Evolutionary conservation across 1,140 invertebrate genomes (phyloP).

Genomic region (Drosophila albomicans): DNA sequence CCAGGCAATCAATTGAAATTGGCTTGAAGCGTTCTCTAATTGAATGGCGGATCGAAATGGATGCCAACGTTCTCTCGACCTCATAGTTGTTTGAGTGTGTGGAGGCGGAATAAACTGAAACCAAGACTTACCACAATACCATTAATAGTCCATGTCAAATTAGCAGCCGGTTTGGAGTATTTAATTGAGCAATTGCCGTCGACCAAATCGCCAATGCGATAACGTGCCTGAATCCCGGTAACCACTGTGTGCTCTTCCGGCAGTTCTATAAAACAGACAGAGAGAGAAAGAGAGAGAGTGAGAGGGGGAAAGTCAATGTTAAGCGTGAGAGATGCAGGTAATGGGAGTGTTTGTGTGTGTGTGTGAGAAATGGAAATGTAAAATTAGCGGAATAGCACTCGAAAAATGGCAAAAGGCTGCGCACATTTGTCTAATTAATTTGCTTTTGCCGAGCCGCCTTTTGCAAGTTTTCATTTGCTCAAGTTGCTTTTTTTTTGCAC

Average conservation of each 20-base stretch:
- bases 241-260: slow-evolving; percentile 89
- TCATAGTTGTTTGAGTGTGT: neutral
- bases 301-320: neutral
- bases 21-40: slow-evolving; percentile 54
- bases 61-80: neutral
- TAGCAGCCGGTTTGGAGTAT: slow-evolving; percentile 92
- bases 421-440: slow-evolving; percentile 82
- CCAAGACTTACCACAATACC: slow-evolving; percentile 88
- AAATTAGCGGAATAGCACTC: slow-evolving; percentile 63
- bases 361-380: slow-evolving; percentile 66
- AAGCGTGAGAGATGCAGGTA: neutral
- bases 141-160: slow-evolving; percentile 94
- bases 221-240: slow-evolving; percentile 89
- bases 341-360: neutral
- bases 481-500: slow-evolving; percentile 23
- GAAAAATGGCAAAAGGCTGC: slow-evolving; percentile 35
- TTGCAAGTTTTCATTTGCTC: slow-evolving; percentile 33
- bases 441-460: slow-evolving; percentile 52
- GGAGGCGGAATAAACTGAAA: slow-evolving; percentile 53
- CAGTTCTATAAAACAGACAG: slow-evolving; percentile 86
- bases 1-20: slow-evolving; percentile 67
- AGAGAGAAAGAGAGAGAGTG: slow-evolving; percentile 25
- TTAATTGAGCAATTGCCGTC: slow-evolving; percentile 91
- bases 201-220: slow-evolving; percentile 89
- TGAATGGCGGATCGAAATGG: slow-evolving; percentile 42